Evolutionary conservation across 2,888 invertebrate species (phyloP).

Genomic region (Apamea anceps): DNA sequence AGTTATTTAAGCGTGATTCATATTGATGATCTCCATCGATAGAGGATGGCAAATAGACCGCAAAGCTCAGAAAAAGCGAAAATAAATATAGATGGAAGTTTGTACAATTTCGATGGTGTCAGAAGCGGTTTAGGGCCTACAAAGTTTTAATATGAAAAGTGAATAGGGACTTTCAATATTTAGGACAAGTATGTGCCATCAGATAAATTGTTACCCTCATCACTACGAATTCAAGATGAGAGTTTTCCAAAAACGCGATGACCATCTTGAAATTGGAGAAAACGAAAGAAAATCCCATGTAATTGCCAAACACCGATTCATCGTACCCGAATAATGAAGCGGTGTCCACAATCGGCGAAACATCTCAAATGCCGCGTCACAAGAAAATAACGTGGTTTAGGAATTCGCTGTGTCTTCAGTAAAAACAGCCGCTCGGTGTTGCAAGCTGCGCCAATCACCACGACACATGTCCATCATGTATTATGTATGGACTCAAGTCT

Average conservation of each 20-base stretch:
- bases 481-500: slow-evolving; percentile 67
- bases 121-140: not conserved
- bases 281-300: not conserved
- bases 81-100: slow-evolving; percentile 22
- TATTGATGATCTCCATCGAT: slow-evolving; percentile 38
- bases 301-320: slow-evolving; percentile 25
- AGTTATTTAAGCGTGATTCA: slow-evolving; percentile 36
- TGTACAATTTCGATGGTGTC: slow-evolving; percentile 11
- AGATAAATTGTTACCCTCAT: not conserved
- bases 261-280: not conserved
- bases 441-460: slow-evolving; percentile 72
- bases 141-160: not conserved
- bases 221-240: too few relatives aligned
- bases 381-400: slow-evolving; percentile 56
- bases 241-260: not conserved
- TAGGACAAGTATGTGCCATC: not conserved
- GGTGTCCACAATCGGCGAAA: slow-evolving; percentile 43
- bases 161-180: too few relatives aligned
- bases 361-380: slow-evolving; percentile 39
- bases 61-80: not conserved
- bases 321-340: slow-evolving; percentile 50
- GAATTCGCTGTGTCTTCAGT: slow-evolving; percentile 49
- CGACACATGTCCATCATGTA: slow-evolving; percentile 79
- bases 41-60: slow-evolving; percentile 21
- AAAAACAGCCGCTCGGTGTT: slow-evolving; percentile 67